Evolutionary conservation across 2,888 invertebrate genomes (phyloP).

Genomic region (Drosophila ustulata): DNA sequence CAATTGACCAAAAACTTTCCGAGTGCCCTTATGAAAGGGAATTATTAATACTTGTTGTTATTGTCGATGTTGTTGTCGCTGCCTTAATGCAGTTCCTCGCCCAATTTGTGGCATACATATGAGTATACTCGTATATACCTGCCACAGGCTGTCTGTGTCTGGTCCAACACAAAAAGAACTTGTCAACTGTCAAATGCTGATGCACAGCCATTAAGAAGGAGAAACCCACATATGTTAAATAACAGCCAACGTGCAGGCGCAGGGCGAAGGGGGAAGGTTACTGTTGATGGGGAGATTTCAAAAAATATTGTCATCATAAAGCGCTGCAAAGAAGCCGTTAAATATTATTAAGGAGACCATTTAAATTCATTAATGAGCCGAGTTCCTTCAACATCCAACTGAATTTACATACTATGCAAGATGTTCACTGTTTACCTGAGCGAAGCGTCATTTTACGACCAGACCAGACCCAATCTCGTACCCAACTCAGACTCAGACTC

Average conservation of each 20-base stretch:
- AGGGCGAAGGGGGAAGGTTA: slow-evolving; percentile 1
- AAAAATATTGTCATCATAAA: slow-evolving; percentile 84
- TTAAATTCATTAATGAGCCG: slow-evolving; percentile 85
- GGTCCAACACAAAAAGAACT: slow-evolving; percentile 69
- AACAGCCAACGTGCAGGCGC: slow-evolving; percentile 21
- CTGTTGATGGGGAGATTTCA: slow-evolving; percentile 14
- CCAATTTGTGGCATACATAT: neutral
- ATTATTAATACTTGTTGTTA: slow-evolving; percentile 76
- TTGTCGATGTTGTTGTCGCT: slow-evolving; percentile 26
- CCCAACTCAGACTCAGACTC: neutral
- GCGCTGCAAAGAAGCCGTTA: slow-evolving; percentile 84
- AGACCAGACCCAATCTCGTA: neutral
- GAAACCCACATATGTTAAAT: slow-evolving; percentile 63
- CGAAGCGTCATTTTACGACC: slow-evolving; percentile 52
- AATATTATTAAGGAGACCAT: slow-evolving; percentile 85
- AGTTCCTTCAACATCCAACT: slow-evolving; percentile 48
- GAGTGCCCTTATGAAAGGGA: slow-evolving; percentile 71
- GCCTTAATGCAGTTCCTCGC: slow-evolving; percentile 39
- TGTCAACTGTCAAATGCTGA: slow-evolving; percentile 81
- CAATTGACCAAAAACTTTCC: slow-evolving; percentile 46
- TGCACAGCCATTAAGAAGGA: slow-evolving; percentile 79
- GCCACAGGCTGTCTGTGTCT: slow-evolving; percentile 18
- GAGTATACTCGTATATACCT: slow-evolving; percentile 5
- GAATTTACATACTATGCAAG: slow-evolving; percentile 47
- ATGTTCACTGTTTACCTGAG: slow-evolving; percentile 60